Evolutionary conservation across 2,888 invertebrate species (phyloP).

Genomic region (Chrysolina oricalcia): DNA sequence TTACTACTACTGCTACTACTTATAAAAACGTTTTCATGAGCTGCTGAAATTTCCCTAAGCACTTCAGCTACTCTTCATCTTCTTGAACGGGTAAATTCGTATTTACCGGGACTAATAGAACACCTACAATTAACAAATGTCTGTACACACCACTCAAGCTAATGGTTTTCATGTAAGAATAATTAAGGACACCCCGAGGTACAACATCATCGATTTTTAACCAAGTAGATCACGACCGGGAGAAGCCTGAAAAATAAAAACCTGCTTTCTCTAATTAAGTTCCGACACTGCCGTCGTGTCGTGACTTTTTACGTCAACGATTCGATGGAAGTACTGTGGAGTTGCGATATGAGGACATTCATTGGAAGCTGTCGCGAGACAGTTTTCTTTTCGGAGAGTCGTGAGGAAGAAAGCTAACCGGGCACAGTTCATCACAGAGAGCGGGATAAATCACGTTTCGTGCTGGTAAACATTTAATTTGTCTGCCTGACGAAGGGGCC

Average conservation of each 20-base stretch:
- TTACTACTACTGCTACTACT: too few relatives aligned
- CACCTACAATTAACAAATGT: not conserved
- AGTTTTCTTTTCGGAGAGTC: not conserved
- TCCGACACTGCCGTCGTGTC: constrained; percentile 35
- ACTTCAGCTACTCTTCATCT: too few relatives aligned
- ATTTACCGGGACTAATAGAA: not conserved
- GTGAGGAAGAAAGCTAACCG: constrained; percentile 16
- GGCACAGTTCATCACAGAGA: not conserved
- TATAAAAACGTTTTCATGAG: too few relatives aligned
- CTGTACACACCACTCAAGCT: not conserved
- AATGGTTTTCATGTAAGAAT: constrained; percentile 23
- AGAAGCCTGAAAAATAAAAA: constrained; percentile 21
- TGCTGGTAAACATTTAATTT: not conserved
- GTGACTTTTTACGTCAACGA: constrained; percentile 47
- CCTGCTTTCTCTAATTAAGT: constrained; percentile 51
- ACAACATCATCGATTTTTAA: constrained; percentile 25
- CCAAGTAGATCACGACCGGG: constrained; percentile 24
- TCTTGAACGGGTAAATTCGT: not conserved
- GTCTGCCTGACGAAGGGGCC: not conserved
- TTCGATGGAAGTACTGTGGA: constrained; percentile 36
- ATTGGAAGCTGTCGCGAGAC: constrained; percentile 1
- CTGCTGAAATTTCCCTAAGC: too few relatives aligned
- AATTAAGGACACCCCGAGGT: constrained; percentile 26
- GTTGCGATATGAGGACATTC: not conserved
- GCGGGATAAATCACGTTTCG: not conserved